Conservation (phyloP, 2,797 vertebrate genomes). For the Tadarida brasiliensis region DNA sequence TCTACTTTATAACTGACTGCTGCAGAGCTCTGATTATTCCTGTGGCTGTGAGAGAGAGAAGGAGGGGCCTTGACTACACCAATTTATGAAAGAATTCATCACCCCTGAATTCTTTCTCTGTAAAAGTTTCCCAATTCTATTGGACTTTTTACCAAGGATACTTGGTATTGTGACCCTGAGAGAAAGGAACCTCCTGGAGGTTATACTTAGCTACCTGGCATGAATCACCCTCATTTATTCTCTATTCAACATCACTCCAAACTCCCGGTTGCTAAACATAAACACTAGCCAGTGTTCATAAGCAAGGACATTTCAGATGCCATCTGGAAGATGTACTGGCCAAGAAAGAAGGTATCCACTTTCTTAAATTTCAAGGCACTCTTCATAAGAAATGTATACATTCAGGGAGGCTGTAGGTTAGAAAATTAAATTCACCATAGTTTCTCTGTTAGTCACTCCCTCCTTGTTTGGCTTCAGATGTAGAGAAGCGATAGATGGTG, state of each 20-base stretch:
- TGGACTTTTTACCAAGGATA: not conserved
- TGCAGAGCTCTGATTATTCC: not conserved
- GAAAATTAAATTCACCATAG: not conserved
- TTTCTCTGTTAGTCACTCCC: not conserved
- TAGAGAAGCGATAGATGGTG: not conserved
- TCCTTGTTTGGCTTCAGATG: not conserved
- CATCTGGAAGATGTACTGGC: not conserved
- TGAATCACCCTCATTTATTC: not conserved
- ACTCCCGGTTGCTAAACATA: not conserved
- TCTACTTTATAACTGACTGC: not conserved
- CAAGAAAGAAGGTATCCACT: not conserved
- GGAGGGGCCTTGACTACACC: not conserved
- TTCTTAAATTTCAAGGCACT: slow-evolving; percentile 29
- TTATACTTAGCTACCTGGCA: not conserved
- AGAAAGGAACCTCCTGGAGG: not conserved
- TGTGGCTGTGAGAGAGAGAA: not conserved
- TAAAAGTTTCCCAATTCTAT: slow-evolving; percentile 3
- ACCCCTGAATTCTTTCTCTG: not conserved
- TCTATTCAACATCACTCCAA: not conserved
- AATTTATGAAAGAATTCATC: slow-evolving; percentile 23
- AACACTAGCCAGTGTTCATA: not conserved
- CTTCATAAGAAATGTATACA: not conserved
- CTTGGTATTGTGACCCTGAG: not conserved
- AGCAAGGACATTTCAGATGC: not conserved
- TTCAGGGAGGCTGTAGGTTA: not conserved